These are phyloP conservation scores for Bufo bufo DNA, from an alignment of 2,113 vertebrate species.

Conservation along the genomic window DNA sequence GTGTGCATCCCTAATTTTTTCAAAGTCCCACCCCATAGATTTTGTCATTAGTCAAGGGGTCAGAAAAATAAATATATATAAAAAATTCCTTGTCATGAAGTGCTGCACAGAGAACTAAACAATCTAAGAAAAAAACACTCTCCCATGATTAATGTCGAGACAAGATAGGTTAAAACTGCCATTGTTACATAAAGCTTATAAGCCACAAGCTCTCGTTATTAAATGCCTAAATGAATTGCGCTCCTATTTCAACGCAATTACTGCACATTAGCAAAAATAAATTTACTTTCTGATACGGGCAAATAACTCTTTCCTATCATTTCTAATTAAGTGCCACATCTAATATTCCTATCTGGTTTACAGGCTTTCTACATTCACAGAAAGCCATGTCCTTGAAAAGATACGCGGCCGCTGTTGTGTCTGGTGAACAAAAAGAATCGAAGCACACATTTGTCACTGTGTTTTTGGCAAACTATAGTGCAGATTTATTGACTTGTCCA, in stretches of 20 bases:
- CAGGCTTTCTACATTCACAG: background rate
- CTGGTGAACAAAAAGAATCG: background rate
- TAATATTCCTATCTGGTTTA: constrained; percentile 37
- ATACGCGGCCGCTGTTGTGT: background rate
- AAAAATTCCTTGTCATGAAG: background rate
- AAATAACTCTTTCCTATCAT: constrained; percentile 41
- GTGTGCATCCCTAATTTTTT: background rate
- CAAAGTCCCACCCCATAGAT: background rate
- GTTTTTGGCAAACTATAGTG: background rate
- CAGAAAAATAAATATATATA: background rate
- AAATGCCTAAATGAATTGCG: constrained; percentile 45
- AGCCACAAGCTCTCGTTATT: constrained; percentile 25
- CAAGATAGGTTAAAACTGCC: constrained; percentile 38
- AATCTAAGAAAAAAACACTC: background rate
- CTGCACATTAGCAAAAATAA: constrained; percentile 55
- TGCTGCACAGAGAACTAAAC: background rate
- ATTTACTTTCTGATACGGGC: constrained; percentile 48
- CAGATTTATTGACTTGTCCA: background rate
- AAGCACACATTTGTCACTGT: background rate
- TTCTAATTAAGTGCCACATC: constrained; percentile 56
- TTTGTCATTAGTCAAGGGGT: background rate
- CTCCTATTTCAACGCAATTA: constrained; percentile 49
- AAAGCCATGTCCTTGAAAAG: constrained; percentile 7
- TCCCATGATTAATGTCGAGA: constrained; percentile 6
- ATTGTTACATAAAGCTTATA: constrained; percentile 30